Conservation (phyloP, 2,113 vertebrate genomes). For the Crotophaga sulcirostris region DNA sequence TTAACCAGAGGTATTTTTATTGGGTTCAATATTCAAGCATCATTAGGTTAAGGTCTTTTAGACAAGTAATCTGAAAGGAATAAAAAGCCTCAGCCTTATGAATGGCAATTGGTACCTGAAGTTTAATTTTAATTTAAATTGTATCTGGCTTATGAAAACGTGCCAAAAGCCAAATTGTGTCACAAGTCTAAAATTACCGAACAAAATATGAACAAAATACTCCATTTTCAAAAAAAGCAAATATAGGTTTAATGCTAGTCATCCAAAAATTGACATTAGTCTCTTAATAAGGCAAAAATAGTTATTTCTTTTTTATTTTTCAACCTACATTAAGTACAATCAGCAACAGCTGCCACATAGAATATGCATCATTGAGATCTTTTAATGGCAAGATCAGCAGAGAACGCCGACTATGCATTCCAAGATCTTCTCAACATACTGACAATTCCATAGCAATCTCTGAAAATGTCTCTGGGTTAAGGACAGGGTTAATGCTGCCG, state of each 20-base stretch:
- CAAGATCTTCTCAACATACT: conserved; percentile 43
- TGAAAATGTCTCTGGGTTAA: neutral
- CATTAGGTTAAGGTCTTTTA: neutral
- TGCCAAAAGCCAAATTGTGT: conserved; percentile 6
- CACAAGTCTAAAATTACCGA: neutral
- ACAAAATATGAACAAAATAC: neutral
- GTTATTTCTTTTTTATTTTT: conserved; percentile 14
- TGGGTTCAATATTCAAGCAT: conserved; percentile 18
- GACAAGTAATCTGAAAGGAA: neutral
- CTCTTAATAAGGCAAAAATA: conserved; percentile 56
- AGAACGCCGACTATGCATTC: neutral
- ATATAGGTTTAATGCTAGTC: conserved; percentile 23
- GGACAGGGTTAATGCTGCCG: neutral
- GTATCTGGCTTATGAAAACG: neutral
- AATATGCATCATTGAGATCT: conserved; percentile 50
- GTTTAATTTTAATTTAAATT: conserved; percentile 22
- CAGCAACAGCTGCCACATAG: neutral
- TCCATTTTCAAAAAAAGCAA: conserved; percentile 10
- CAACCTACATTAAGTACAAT: neutral
- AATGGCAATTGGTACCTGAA: neutral
- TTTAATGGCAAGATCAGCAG: neutral
- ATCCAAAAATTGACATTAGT: conserved; percentile 14
- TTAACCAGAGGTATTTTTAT: conserved; percentile 49
- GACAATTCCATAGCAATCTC: neutral
- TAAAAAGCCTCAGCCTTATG: neutral